These are phyloP conservation scores for Vesta saturnalis DNA, from an alignment of 2,888 invertebrate species.

Conservation along the genomic window DNA sequence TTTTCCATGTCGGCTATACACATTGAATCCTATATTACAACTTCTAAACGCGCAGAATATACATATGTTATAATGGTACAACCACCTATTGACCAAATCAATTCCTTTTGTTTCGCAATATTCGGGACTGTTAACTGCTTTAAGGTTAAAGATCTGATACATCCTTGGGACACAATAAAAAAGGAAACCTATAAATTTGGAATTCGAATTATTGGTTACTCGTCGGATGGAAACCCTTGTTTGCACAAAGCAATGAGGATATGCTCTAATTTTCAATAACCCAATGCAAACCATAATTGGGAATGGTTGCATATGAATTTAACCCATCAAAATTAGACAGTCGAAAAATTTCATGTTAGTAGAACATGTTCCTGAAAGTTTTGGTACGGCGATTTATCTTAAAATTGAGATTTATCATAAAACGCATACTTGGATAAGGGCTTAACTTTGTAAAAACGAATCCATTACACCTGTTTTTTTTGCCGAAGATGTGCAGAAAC, in stretches of 20 bases:
- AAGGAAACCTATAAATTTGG: not conserved
- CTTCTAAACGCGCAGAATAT: too few relatives aligned
- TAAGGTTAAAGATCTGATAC: not conserved
- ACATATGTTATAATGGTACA: not conserved
- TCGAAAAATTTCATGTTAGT: too few relatives aligned
- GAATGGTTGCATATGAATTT: not conserved
- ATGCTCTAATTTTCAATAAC: not conserved
- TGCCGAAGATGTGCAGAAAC: not conserved
- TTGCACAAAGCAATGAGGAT: not conserved
- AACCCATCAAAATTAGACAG: too few relatives aligned
- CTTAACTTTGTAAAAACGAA: not conserved
- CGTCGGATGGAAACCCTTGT: not conserved
- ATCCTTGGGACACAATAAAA: not conserved
- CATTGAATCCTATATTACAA: too few relatives aligned
- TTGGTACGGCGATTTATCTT: not conserved
- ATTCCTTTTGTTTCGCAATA: not conserved
- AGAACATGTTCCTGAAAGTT: not conserved
- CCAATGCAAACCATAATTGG: not conserved
- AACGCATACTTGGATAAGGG: too few relatives aligned
- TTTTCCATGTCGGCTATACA: too few relatives aligned
- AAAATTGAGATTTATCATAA: not conserved
- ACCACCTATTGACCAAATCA: not conserved
- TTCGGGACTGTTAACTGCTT: not conserved
- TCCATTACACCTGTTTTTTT: not conserved
- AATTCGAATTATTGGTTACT: too few relatives aligned